Evolutionary conservation across 2,797 vertebrate species (phyloP), one percentile per base, ranked within the genome.

Genomic region (Menidia menidia): DNA sequence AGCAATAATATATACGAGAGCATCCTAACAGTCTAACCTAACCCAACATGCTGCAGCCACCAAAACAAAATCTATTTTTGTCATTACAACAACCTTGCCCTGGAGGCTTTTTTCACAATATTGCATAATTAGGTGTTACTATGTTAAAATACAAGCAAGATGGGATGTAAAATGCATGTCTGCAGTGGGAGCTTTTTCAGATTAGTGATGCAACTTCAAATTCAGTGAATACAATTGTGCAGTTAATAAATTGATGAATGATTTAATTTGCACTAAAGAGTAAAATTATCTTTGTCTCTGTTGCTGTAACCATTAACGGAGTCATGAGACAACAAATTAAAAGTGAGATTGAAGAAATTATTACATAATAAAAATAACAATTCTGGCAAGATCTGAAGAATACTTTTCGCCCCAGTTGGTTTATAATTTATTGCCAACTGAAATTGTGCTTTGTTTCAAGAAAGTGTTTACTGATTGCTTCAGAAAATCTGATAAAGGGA

Each of bases 301-400:
- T 41, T 13, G 39, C 30, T 52, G 33, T 63, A 71, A 25, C 35
- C 51, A 72, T 79, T 74, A 71, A 67, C 43, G 35, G 15, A 78
- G 81, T 60, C 68, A 79, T 33, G 47, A 82, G 73, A 78, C 48
- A 77, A 41, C 33, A 62, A 62, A 73, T 81, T 64, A 64, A 65
- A 71, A 59, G 47, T 25, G 68, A 63, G 77, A 64, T 75, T 18
- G 43, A 55, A 67, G 73, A 83, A 71, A 66, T 68, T 0, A 67
- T 61, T 12, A 52, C 67, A 47, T 19, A 14, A 39, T 39, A 45
- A 60, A 45, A 10, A 6, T 10, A 61, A 70, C 32, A 41, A 55
- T 51, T 60, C 3, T 32, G 45, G 35, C 52, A 33, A 73, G 59
- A 76, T 77, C 65, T 56, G 1, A 68, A 18, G 32, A 10, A 67